Percentiles rank a stretch among this genome's conserved stretches.
Conservation (phyloP, 2,888 invertebrate species). For the Conomelus anceps region DNA sequence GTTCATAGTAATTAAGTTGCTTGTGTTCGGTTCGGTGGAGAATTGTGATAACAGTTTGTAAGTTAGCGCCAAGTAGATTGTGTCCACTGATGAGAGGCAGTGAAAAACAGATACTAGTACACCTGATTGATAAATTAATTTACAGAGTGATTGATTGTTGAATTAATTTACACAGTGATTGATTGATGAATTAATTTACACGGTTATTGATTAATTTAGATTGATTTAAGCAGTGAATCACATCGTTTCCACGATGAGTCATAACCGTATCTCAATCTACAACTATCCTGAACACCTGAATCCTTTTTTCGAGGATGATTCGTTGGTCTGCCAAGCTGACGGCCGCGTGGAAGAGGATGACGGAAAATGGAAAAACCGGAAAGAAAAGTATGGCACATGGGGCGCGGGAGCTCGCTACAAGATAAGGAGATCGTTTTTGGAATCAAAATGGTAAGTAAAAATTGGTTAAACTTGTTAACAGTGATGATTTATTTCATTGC, state of each 20-base stretch:
- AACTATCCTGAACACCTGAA: constrained; percentile 72
- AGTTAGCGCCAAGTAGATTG: too few species aligned
- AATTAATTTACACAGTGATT: background rate
- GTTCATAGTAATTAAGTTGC: background rate
- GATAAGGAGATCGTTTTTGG: background rate
- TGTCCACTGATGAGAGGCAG: background rate
- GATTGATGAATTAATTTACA: background rate
- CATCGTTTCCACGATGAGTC: background rate
- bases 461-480: too few species aligned
- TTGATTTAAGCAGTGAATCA: background rate
- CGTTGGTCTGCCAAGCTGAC: background rate
- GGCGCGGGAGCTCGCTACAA: background rate
- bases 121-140: background rate
- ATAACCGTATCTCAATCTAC: constrained; percentile 49
- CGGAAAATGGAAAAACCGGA: background rate
- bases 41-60: background rate
- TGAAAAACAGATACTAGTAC: background rate
- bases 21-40: background rate
- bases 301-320: constrained; percentile 55
- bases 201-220: background rate
- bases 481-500: too few species aligned
- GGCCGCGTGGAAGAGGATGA: background rate
- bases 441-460: background rate
- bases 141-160: background rate
- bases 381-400: background rate